A percentile compares a stretch with the other conserved stretches of the same genome.
These are phyloP conservation scores for Kryptopterus vitreolus DNA, from an alignment of 2,797 vertebrate genomes.

Conservation along the genomic window DNA sequence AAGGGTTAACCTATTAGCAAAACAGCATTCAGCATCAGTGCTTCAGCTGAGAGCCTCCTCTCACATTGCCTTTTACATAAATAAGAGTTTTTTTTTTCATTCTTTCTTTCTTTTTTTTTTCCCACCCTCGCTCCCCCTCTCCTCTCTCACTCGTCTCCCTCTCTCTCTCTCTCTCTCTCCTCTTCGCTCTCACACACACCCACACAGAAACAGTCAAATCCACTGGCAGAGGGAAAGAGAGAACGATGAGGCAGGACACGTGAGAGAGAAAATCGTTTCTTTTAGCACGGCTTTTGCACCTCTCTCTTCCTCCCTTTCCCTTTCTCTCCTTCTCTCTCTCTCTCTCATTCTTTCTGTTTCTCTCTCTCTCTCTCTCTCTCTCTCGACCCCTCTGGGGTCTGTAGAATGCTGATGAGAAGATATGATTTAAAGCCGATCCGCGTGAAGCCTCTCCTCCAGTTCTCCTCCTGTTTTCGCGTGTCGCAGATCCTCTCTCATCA, in stretches of 20 bases:
- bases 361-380: conserved; percentile 1
- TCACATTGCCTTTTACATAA: conserved; percentile 54
- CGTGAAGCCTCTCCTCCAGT: conserved; percentile 43
- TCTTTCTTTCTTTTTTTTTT: no score
- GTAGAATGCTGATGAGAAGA: conserved; percentile 50
- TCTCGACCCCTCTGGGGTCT: conserved; percentile 38
- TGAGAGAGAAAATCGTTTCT: conserved; percentile 57
- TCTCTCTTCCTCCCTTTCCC: conserved; percentile 23
- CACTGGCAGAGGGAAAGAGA: conserved; percentile 50
- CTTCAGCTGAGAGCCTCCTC: conserved; percentile 49
- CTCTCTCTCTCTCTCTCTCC: conserved; percentile 43
- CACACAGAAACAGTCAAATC: conserved; percentile 57
- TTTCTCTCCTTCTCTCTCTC: conserved; percentile 22
- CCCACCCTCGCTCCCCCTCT: conserved; percentile 13
- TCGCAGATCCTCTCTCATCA: conserved; percentile 25
- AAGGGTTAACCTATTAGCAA: conserved; percentile 49
- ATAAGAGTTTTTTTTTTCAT: conserved; percentile 48
- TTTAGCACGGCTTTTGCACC: conserved; percentile 45
- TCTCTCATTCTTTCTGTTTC: neutral
- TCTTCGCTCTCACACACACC: conserved; percentile 55
- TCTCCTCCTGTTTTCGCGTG: conserved; percentile 33
- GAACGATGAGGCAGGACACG: conserved; percentile 55
- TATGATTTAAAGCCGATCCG: conserved; percentile 46
- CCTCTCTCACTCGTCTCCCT: conserved; percentile 30
- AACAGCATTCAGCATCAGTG: conserved; percentile 48